Base-by-base conservation (phyloP, 2,888 invertebrate genomes). In the Oscheius onirici region DNA sequence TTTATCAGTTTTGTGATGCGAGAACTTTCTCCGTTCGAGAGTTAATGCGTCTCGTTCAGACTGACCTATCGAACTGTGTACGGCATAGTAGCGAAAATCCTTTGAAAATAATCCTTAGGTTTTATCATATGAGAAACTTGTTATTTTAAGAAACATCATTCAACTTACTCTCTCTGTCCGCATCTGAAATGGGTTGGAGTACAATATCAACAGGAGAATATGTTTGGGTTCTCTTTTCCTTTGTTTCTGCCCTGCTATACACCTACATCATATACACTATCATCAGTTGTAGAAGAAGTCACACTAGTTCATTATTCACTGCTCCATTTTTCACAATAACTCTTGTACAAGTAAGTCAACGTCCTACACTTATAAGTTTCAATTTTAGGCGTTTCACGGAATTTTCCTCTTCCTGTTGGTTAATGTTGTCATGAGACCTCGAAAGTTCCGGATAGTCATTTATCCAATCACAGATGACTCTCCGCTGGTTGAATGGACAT, bases 281-380 rank as follows among this genome's bases (percentile, higher is more conserved):
- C 20, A 46, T 63, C n/a, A 49, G n/a, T 22, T 26, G 26, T 17
- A 22, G 63, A 15, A 10, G 49, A 10, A 28, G 11, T 46, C 63
- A 63, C 8, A 13, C 24, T n/a, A 49, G 46, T 63, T 49, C 63
- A 5, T 28, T 63, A 10, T 63, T 63, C n/a, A 15, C 10, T n/a
- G 63, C 63, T 15, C 63, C 63, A 17, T 63, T 63, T 26, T 63
- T 63, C 24, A 63, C 44, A 13, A 28, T 63, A 6, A 49, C 49
- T n/a, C 26, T 63, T 8, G 46, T 63, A 2, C 63, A 63, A 46
- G 63, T 63, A 10, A 26, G 22, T 61, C 15, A 6, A 17, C 20
- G 10, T 8, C 26, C 15, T 3, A 61, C 24, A 13, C 3, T 3
- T 17, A 24, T 44, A 43, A 46, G 13, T 17, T 34, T 34, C 34